Evolutionary conservation across 1,140 invertebrate genomes (phyloP), one percentile per base, ranked within the genome.

Genomic region (Hypothenemus hampei): DNA sequence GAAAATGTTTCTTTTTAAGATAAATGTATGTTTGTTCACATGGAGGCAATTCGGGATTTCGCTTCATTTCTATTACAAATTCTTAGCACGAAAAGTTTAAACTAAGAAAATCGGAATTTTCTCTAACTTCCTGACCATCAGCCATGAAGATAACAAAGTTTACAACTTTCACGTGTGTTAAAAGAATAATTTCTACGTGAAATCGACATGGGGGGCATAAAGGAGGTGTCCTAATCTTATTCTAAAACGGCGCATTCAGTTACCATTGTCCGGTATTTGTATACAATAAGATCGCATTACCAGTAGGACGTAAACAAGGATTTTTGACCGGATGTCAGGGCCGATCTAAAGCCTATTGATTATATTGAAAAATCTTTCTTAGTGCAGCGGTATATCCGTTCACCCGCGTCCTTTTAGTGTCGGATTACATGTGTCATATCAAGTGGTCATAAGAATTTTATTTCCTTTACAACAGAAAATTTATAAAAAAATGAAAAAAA

Each of bases 311-410:
- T 43, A 43, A 45, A 51, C 37, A 48, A 8, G 40, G 33, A 44
- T 35, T 57, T 57, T 51, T 57, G 55, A 57, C 55, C 55, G 55
- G 55, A 57, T 57, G 40, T 57, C 44, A 50, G 36, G 24, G 37
- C 26, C 29, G 39, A 57, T 57, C 36, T 36, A 40, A 45, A 47
- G 41, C 23, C 29, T 46, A 46, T 39, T 43, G 41, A 53, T 52
- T 35, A 23, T 52, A 43, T 52, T 21, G 39, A 55, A 46, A 45
- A 48, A 21, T 24, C 22, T 31, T 37, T 41, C 44, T 26, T 47
- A 35, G 11, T 43, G 7, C 19, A 44, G 39, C 41, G 45, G 46
- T 50, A 45, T 57, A 51, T 57, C 55, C 55, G 55, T 31, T 57
- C 55, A 46, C 55, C 55, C 55, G 55, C 48, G 33, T 57, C 36